A percentile compares a stretch with the other conserved stretches of the same genome.
Evolutionary conservation across 2,113 vertebrate genomes (phyloP).

Genomic region (Psettodes erumei): DNA sequence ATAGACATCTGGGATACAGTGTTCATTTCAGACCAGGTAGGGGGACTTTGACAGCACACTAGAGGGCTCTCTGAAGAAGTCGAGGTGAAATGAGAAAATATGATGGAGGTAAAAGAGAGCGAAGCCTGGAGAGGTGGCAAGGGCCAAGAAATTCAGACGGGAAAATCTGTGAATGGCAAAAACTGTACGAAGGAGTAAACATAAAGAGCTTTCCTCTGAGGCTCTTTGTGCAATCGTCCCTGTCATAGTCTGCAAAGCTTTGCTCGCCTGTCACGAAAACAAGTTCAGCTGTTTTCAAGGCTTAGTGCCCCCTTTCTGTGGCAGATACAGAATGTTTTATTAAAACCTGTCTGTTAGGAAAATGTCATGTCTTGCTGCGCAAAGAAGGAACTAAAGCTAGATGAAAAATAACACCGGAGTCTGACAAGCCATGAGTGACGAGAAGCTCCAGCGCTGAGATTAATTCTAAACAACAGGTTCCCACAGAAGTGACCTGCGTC

Average conservation of each 20-base stretch:
- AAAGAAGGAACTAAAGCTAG: slow-evolving; percentile 40
- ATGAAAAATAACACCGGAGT: slow-evolving; percentile 45
- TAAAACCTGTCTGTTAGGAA: slow-evolving; percentile 64
- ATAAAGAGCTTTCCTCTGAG: slow-evolving; percentile 44
- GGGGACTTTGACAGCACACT: slow-evolving; percentile 42
- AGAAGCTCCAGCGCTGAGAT: slow-evolving; percentile 22
- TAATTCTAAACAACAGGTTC: slow-evolving; percentile 39
- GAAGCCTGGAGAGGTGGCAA: slow-evolving; percentile 19
- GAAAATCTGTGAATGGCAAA: slow-evolving; percentile 32
- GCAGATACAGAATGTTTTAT: slow-evolving; percentile 66
- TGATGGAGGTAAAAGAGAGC: slow-evolving; percentile 31
- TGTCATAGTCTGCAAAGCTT: slow-evolving; percentile 63
- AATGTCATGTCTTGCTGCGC: slow-evolving; percentile 52
- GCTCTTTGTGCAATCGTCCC: slow-evolving; percentile 36
- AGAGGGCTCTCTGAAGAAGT: slow-evolving; percentile 14
- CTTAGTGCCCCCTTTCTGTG: slow-evolving; percentile 37
- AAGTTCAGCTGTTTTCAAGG: slow-evolving; percentile 62
- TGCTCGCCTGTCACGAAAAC: slow-evolving; percentile 65
- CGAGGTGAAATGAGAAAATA: slow-evolving; percentile 49
- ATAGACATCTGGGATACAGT: slow-evolving; percentile 18
- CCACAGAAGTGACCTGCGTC: slow-evolving; percentile 43
- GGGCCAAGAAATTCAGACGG: slow-evolving; percentile 41
- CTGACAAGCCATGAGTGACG: slow-evolving; percentile 35
- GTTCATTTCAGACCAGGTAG: slow-evolving; percentile 27
- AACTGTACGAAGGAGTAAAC: slow-evolving; percentile 29